A percentile compares a stretch with the other conserved stretches of the same genome.
Evolutionary conservation across 2,888 invertebrate species (phyloP).

Genomic region (Philaethria dido): DNA sequence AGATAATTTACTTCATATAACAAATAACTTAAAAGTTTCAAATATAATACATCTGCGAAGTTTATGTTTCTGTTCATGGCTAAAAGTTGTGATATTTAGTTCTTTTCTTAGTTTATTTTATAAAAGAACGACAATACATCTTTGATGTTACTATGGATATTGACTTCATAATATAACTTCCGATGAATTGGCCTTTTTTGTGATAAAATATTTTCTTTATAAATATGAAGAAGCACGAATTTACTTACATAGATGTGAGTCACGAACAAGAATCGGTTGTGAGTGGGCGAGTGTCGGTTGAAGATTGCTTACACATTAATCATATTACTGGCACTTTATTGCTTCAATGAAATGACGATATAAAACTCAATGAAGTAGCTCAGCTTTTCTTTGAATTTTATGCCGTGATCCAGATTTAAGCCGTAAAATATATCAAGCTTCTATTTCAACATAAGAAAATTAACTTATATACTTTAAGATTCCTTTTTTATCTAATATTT

Average conservation of each 20-base stretch:
- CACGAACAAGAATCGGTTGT: slow-evolving; percentile 56
- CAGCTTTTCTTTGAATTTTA: slow-evolving; percentile 17
- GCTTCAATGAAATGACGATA: slow-evolving; percentile 70
- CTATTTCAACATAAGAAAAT: not conserved
- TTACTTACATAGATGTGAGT: slow-evolving; percentile 52
- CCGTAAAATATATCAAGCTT: not conserved
- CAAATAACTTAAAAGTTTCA: slow-evolving; percentile 34
- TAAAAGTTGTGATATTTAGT: slow-evolving; percentile 36
- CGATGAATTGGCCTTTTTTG: slow-evolving; percentile 36
- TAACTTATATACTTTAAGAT: not conserved
- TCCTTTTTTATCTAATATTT: not conserved
- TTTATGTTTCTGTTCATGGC: slow-evolving; percentile 34
- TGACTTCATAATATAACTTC: slow-evolving; percentile 38
- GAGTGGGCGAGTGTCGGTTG: slow-evolving; percentile 64
- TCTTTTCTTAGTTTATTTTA: slow-evolving; percentile 37
- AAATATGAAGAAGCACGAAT: slow-evolving; percentile 51
- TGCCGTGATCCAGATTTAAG: not conserved
- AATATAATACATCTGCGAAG: slow-evolving; percentile 35
- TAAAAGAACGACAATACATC: slow-evolving; percentile 39
- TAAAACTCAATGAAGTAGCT: slow-evolving; percentile 38
- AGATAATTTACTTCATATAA: slow-evolving; percentile 23
- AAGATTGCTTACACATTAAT: slow-evolving; percentile 70
- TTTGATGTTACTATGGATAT: slow-evolving; percentile 37
- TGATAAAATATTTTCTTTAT: slow-evolving; percentile 44
- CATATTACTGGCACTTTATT: slow-evolving; percentile 74